Conservation (phyloP, 2,797 vertebrate species). For the Xenentodon cancila region DNA sequence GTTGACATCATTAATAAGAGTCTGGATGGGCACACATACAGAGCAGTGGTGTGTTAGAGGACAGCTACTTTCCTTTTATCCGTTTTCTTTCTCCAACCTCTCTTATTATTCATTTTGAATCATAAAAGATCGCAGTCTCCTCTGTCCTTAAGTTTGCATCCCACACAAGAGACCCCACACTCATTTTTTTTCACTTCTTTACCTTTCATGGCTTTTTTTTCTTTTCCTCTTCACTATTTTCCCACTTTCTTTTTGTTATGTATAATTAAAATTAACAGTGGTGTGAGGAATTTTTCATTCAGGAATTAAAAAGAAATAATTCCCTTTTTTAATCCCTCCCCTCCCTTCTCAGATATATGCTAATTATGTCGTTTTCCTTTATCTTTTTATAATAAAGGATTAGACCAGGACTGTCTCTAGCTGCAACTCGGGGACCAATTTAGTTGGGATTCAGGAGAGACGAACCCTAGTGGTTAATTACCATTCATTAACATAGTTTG, state of each 20-base stretch:
- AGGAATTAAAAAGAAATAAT: slow-evolving; percentile 85
- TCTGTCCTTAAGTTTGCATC: slow-evolving; percentile 77
- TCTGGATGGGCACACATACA: slow-evolving; percentile 41
- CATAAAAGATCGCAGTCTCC: slow-evolving; percentile 69
- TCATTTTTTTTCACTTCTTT: slow-evolving; percentile 33
- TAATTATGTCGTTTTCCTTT: slow-evolving; percentile 88
- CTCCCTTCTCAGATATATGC: slow-evolving; percentile 79
- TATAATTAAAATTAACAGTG: slow-evolving; percentile 81
- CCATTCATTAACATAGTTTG: slow-evolving; percentile 89
- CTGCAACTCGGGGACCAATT: slow-evolving; percentile 89
- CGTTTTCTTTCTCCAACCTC: slow-evolving; percentile 46
- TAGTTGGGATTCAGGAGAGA: slow-evolving; percentile 83
- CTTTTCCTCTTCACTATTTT: slow-evolving; percentile 50
- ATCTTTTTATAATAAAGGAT: slow-evolving; percentile 90
- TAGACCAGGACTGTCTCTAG: slow-evolving; percentile 84
- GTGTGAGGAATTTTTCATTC: slow-evolving; percentile 75
- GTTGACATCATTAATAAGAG: slow-evolving; percentile 74
- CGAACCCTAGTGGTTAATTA: slow-evolving; percentile 87
- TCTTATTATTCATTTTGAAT: slow-evolving; percentile 78
- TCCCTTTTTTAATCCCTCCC: slow-evolving; percentile 79
- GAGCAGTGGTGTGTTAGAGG: slow-evolving; percentile 39
- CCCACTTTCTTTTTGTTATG: slow-evolving; percentile 61
- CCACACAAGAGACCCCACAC: slow-evolving; percentile 61
- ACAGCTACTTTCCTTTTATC: slow-evolving; percentile 71
- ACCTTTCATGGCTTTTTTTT: slow-evolving; percentile 54